Evolutionary conservation across 2,797 vertebrate species (phyloP).

Genomic region (Anabas testudineus): DNA sequence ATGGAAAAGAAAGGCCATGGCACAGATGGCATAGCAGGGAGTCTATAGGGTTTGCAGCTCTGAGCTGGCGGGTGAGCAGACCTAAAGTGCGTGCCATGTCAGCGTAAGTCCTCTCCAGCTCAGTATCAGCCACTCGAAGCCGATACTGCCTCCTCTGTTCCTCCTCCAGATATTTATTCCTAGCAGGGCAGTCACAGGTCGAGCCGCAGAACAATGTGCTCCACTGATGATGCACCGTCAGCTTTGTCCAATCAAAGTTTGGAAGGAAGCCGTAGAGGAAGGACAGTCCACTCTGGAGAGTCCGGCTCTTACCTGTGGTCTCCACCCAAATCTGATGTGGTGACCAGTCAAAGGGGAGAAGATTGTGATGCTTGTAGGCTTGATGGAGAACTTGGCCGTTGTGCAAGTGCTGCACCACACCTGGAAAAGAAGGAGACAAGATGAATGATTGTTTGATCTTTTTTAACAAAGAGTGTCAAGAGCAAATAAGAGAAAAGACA

Average conservation of each 20-base stretch:
- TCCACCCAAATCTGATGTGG: conserved; percentile 91
- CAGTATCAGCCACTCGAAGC: conserved; percentile 85
- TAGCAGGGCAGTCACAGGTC: conserved; percentile 91
- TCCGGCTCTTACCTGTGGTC: conserved; percentile 95
- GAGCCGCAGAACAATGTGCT: conserved; percentile 94
- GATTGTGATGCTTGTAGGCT: conserved; percentile 89
- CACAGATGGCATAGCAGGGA: conserved; percentile 95
- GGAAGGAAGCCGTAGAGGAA: conserved; percentile 92
- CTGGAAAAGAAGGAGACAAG: conserved; percentile 72
- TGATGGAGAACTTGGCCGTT: conserved; percentile 92
- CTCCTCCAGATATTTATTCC: conserved; percentile 92
- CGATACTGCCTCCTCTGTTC: conserved; percentile 95
- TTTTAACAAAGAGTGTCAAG: not conserved
- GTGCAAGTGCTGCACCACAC: conserved; percentile 93
- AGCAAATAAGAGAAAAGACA: too few species aligned
- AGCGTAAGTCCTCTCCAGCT: conserved; percentile 89
- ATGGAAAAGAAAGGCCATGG: conserved; percentile 93
- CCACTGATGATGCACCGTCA: conserved; percentile 91
- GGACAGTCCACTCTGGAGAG: conserved; percentile 93
- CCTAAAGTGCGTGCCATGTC: conserved; percentile 92
- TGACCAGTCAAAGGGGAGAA: conserved; percentile 88
- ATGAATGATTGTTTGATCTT: not conserved
- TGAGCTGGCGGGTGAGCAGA: conserved; percentile 88
- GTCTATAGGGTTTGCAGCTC: conserved; percentile 95
- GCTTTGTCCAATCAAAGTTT: conserved; percentile 90